These are phyloP conservation scores for Drosophila prolongata DNA, from an alignment of 2,888 invertebrate genomes.

Conservation along the genomic window DNA sequence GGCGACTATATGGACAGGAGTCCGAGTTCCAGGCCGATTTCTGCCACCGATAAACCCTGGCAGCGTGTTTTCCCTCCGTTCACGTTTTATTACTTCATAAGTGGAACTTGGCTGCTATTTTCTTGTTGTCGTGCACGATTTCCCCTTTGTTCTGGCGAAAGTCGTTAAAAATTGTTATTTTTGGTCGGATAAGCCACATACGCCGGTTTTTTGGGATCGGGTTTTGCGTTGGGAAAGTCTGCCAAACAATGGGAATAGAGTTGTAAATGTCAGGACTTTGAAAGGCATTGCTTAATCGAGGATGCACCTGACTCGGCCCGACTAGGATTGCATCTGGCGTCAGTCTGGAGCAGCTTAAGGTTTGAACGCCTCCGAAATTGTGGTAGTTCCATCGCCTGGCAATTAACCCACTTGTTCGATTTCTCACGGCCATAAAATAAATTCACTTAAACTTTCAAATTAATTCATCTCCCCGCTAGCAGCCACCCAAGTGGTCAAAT, in stretches of 20 bases:
- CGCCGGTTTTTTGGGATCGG: conserved; percentile 24
- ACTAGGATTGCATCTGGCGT: conserved; percentile 30
- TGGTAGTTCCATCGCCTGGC: conserved; percentile 20
- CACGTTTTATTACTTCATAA: conserved; percentile 77
- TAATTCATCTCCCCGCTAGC: conserved; percentile 53
- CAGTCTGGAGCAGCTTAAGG: conserved; percentile 27
- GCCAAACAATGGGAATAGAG: conserved; percentile 55
- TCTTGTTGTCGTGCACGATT: conserved; percentile 62
- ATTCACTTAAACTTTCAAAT: conserved; percentile 69
- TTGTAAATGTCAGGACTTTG: conserved; percentile 76
- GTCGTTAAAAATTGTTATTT: conserved; percentile 70
- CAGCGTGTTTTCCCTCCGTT: conserved; percentile 48
- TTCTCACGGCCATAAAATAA: conserved; percentile 71
- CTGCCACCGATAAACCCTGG: conserved; percentile 60
- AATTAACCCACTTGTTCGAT: conserved; percentile 68
- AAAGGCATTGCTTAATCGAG: conserved; percentile 71
- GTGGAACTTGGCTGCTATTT: conserved; percentile 72
- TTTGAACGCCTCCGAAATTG: conserved; percentile 1
- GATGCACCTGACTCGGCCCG: conserved; percentile 51
- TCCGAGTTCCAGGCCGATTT: conserved; percentile 34
- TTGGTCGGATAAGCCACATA: conserved; percentile 43
- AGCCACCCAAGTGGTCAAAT: conserved; percentile 57
- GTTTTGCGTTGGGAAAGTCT: conserved; percentile 46
- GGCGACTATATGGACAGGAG: conserved; percentile 19
- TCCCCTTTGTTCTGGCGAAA: conserved; percentile 77